Percentiles rank a stretch among this genome's conserved stretches.
phyloP scores from a whole-genome alignment of 1,140 invertebrate genomes.

The Mizuhopecten yessoensis region DNA sequence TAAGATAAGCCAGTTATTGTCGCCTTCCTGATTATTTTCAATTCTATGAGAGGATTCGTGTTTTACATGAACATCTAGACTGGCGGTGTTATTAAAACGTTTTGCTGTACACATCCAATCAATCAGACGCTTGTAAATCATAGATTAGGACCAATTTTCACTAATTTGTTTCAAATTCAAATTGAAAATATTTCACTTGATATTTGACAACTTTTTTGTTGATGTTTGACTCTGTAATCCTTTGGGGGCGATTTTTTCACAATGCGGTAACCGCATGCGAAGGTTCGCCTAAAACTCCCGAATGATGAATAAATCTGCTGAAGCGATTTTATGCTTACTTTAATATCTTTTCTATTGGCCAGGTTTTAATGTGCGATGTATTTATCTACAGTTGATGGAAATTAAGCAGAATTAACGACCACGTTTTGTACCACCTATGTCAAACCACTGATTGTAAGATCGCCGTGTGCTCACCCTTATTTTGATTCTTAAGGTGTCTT shows the following conservation, averaged over 20 bases:
- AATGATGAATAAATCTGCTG: not conserved
- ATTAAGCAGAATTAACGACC: slow-evolving; percentile 35
- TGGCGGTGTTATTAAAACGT: not conserved
- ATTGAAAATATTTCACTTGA: not conserved
- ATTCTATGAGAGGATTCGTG: not conserved
- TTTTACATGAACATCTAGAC: not conserved
- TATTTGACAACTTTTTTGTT: not conserved
- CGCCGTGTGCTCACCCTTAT: not conserved
- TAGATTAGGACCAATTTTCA: not conserved
- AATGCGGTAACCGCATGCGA: not conserved
- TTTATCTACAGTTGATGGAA: slow-evolving; percentile 9
- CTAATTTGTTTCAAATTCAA: not conserved
- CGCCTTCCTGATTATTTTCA: not conserved
- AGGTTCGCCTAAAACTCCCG: not conserved
- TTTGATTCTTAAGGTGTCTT: not conserved
- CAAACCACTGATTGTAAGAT: not conserved
- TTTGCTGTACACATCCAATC: not conserved
- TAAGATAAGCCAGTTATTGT: not conserved
- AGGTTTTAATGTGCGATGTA: not conserved
- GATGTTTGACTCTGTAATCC: not conserved
- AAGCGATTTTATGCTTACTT: not conserved
- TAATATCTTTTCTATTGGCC: not conserved
- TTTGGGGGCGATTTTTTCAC: not conserved
- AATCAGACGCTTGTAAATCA: not conserved
- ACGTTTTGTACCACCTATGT: not conserved